phyloP scores from a whole-genome alignment of 2,888 invertebrate genomes.

The Drosophila nigritarsus region DNA sequence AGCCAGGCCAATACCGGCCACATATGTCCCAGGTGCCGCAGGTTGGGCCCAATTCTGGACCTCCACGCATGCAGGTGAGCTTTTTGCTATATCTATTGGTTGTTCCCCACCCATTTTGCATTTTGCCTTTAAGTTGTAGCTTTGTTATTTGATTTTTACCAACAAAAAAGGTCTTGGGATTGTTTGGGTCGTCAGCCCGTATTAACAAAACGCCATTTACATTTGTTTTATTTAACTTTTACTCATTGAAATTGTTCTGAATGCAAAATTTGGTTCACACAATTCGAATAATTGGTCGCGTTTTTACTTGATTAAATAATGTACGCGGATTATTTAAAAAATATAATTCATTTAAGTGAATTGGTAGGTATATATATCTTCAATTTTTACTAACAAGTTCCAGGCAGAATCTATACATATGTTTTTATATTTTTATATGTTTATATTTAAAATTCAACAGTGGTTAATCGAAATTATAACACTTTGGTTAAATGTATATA shows the following conservation, averaged over 20 bases:
- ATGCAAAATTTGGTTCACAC: conserved; percentile 72
- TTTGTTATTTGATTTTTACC: conserved; percentile 21
- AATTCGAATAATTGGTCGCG: conserved; percentile 37
- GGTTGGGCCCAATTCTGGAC: conserved; percentile 87
- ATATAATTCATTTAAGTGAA: conserved; percentile 16
- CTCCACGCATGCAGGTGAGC: conserved; percentile 87
- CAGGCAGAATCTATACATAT: not conserved
- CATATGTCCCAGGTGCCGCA: conserved; percentile 87
- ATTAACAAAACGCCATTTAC: conserved; percentile 61
- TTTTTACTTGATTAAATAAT: conserved; percentile 12
- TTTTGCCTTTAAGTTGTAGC: conserved; percentile 33
- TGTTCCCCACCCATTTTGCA: conserved; percentile 17
- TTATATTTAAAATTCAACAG: not conserved
- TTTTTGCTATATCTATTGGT: not conserved
- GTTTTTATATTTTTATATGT: not conserved
- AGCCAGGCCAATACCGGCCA: conserved; percentile 87
- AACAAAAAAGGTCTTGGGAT: conserved; percentile 26
- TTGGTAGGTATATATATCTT: not conserved
- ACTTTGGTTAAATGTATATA: not conserved
- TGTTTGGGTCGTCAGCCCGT: conserved; percentile 36
- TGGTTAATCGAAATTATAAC: not conserved
- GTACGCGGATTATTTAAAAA: not conserved
- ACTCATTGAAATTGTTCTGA: conserved; percentile 83
- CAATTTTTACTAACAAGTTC: not conserved
- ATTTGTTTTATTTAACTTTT: conserved; percentile 56